phyloP scores from a whole-genome alignment of 2,888 invertebrate species.

The Trichopria drosophilae region DNA sequence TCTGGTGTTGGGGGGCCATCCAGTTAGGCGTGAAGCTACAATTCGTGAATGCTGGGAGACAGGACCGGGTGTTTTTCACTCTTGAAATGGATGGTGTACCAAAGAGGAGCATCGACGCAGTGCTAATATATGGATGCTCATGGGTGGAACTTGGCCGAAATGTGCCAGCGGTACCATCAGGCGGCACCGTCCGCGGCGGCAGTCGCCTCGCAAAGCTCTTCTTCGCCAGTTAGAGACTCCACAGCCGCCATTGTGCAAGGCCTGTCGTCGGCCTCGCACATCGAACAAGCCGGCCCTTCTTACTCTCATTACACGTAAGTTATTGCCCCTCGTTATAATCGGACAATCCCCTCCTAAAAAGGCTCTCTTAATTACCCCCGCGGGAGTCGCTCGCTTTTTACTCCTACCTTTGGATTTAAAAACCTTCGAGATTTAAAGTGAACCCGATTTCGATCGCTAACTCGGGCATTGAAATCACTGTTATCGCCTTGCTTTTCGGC shows the following conservation, averaged over 20 bases:
- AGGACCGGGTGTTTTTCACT: slow-evolving; percentile 38
- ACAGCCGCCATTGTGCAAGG: slow-evolving; percentile 50
- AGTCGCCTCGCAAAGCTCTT: too few relatives aligned
- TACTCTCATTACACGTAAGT: slow-evolving; percentile 58
- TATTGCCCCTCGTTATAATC: too few relatives aligned
- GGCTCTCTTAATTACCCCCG: slow-evolving; percentile 25
- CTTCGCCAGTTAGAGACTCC: slow-evolving; percentile 56
- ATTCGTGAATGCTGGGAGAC: too few relatives aligned
- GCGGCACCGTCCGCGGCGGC: slow-evolving; percentile 48
- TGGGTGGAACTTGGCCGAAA: slow-evolving; percentile 59
- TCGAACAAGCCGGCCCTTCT: slow-evolving; percentile 55
- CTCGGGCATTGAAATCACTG: too few relatives aligned
- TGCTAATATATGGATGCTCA: slow-evolving; percentile 59
- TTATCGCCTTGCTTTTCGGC: too few relatives aligned
- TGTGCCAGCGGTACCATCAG: slow-evolving; percentile 59
- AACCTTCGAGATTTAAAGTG: too few relatives aligned
- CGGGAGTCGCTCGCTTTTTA: neutral
- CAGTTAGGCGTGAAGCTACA: neutral
- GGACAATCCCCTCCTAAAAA: slow-evolving; percentile 18
- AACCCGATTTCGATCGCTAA: too few relatives aligned
- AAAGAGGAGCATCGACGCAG: slow-evolving; percentile 52
- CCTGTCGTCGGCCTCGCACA: slow-evolving; percentile 50
- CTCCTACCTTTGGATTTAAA: too few relatives aligned
- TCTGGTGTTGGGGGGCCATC: neutral
- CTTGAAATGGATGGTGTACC: slow-evolving; percentile 57